Base-by-base conservation (phyloP, 1,140 invertebrate genomes). In the Epicauta chinensis region DNA sequence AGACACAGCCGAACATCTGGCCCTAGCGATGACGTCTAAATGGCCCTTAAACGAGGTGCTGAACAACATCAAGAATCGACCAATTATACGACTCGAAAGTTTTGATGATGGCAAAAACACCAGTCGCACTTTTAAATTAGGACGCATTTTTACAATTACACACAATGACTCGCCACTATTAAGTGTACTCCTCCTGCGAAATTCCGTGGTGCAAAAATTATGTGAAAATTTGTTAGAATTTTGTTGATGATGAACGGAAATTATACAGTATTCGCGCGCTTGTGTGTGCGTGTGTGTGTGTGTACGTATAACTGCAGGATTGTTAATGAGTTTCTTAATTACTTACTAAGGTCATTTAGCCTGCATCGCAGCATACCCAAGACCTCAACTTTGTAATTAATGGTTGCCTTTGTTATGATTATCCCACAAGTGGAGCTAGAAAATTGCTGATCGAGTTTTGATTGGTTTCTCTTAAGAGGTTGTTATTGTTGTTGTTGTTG, bases 401-500 rank as follows among this genome's bases (percentile, higher is more conserved):
- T 64, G 62, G 56, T 53, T 60, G 59, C 56, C 60, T 64, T 62
- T 62, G 58, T 64, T 64, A 60, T 64, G 61, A 64, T 64, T 64
- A 64, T 64, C 56, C 58, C 58, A 62, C 60, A 60, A 60, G 58
- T 61, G 60, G 51, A 62, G 52, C 56, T 62, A 64, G 62, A 62
- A 64, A 64, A 64, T 62, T 64, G 60, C 62, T 59, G 62, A 64
- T 64, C 58, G 60, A 53, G 48, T 64, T 62, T 60, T 64, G 62
- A 64, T 64, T 64, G 62, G 62, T 64, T 64, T 61, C 60, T 23
- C 7, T 62, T 59, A 61, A 56, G 56, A 62, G 62, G 49, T 23
- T 41, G 49, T 16, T 30, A n/a, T 41, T 30, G 17, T 51, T 42
- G 36, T 47, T 34, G 29, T 37, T 35, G 36, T 49, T 34, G 23